Evolutionary conservation across 2,797 vertebrate genomes (phyloP).

Genomic region (Pseudomugil gertrudae): DNA sequence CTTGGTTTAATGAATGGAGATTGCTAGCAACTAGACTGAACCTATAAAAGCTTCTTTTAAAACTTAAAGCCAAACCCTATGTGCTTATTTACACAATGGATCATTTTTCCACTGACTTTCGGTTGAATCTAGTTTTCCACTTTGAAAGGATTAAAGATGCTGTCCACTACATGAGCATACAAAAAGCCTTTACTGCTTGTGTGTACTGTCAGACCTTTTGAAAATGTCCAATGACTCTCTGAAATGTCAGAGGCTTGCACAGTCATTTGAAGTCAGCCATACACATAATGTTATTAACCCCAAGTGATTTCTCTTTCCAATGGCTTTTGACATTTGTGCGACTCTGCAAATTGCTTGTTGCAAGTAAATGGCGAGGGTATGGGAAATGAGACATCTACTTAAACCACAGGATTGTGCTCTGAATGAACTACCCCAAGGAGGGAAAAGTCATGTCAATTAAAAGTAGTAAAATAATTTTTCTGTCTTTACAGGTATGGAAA

Average conservation of each 20-base stretch:
- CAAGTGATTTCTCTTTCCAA: slow-evolving; percentile 63
- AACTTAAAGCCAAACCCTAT: background rate
- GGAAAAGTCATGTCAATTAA: slow-evolving; percentile 20
- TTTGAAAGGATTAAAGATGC: slow-evolving; percentile 5
- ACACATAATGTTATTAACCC: slow-evolving; percentile 75
- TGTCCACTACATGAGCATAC: slow-evolving; percentile 6
- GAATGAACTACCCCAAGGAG: slow-evolving; percentile 22
- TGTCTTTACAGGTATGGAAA: slow-evolving; percentile 90
- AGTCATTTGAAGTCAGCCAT: slow-evolving; percentile 65
- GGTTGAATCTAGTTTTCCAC: background rate
- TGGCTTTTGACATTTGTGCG: slow-evolving; percentile 69
- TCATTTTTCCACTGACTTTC: slow-evolving; percentile 3
- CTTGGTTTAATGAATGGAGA: slow-evolving; percentile 1
- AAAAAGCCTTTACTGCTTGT: slow-evolving; percentile 13
- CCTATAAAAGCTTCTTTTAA: background rate
- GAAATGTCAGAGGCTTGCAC: slow-evolving; percentile 72
- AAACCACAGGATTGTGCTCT: slow-evolving; percentile 13
- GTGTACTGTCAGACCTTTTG: slow-evolving; percentile 52
- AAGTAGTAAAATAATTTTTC: slow-evolving; percentile 36
- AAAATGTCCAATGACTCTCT: slow-evolving; percentile 63
- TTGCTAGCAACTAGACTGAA: background rate
- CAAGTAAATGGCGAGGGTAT: slow-evolving; percentile 47
- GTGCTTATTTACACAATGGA: background rate
- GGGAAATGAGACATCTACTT: slow-evolving; percentile 42
- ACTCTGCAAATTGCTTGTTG: slow-evolving; percentile 64